Evolutionary conservation across 2,888 invertebrate species (phyloP), one percentile per base, ranked within the genome.

Genomic region (Aphodius granarius): DNA sequence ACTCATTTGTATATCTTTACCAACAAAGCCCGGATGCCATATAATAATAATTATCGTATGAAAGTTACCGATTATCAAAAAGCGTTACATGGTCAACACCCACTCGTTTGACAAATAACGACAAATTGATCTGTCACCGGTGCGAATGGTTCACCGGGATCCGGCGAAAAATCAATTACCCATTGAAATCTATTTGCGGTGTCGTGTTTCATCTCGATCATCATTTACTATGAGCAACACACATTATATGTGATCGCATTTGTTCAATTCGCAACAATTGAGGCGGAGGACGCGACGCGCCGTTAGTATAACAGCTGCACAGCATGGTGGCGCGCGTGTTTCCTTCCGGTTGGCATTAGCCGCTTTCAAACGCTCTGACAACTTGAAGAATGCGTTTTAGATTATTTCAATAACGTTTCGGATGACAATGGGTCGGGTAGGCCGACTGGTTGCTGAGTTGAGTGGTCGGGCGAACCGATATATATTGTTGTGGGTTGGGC

Each of bases 371-470:
- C 71, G 71, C 65, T 15, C 68, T 73, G 72, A 75, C 75, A 75
- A 75, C 75, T 75, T 75, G 73, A 75, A 75, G 75, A 72, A 75
- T 75, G 73, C 72, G 66, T 72, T 75, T 75, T 66, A 75, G 72
- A 75, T 75, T 66, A 72, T 75, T 75, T 70, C 75, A 43, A 43
- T 43, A 43, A 43, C 43, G 4, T 43, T 43, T 13, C 43, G 43
- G 43, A 43, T 43, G 43, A 43, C 43, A 43, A 43, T 43, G 43
- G 43, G 43, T 43, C 43, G 43, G 43, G 43, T 43, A 2, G 43
- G 43, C 43, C 6, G 43, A 13, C 43, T 43, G 43, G 2, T 43
- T 6, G 13, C 2, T 43, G 43, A 43, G 43, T 43, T 43, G 43
- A 43, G 43, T 43, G 43, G 43, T 9, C 43, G 43, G 43, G 43